phyloP scores from a whole-genome alignment of 2,888 invertebrate species.

The Papilio elwesi region DNA sequence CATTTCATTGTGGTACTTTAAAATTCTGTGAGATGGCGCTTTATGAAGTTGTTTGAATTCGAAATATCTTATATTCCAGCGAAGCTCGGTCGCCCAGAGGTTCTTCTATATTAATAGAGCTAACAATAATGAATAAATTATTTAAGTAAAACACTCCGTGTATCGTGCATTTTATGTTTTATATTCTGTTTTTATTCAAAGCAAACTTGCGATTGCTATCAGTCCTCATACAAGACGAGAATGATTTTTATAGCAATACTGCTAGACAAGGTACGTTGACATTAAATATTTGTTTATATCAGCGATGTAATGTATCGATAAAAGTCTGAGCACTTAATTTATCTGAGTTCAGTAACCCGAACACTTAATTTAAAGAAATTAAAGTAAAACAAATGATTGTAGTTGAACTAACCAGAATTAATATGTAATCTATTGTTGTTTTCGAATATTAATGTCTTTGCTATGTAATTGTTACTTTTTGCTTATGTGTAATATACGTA shows the following conservation, averaged over 20 bases:
- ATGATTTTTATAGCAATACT: neutral
- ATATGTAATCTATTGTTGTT: neutral
- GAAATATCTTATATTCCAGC: too few species aligned
- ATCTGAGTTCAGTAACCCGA: constrained; percentile 25
- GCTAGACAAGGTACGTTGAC: neutral
- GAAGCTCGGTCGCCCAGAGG: too few species aligned
- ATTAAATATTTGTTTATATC: constrained; percentile 24
- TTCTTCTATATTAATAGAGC: too few species aligned
- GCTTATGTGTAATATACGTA: neutral
- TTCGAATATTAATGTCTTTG: too few species aligned
- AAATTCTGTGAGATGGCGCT: too few species aligned
- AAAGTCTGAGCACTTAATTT: constrained; percentile 25
- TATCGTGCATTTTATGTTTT: too few species aligned
- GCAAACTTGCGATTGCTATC: neutral
- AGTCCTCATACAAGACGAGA: neutral
- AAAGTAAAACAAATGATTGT: constrained; percentile 9
- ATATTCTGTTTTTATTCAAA: too few species aligned
- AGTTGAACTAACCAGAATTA: neutral
- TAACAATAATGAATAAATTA: too few species aligned
- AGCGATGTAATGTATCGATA: constrained; percentile 31
- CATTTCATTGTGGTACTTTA: too few species aligned
- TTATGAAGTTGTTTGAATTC: too few species aligned
- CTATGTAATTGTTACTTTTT: too few species aligned
- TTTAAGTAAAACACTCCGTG: too few species aligned
- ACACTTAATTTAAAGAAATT: constrained; percentile 14